Percentiles rank a stretch among this genome's conserved stretches.
Conservation (phyloP, 2,797 vertebrate species). For the Ibycter americanus region DNA sequence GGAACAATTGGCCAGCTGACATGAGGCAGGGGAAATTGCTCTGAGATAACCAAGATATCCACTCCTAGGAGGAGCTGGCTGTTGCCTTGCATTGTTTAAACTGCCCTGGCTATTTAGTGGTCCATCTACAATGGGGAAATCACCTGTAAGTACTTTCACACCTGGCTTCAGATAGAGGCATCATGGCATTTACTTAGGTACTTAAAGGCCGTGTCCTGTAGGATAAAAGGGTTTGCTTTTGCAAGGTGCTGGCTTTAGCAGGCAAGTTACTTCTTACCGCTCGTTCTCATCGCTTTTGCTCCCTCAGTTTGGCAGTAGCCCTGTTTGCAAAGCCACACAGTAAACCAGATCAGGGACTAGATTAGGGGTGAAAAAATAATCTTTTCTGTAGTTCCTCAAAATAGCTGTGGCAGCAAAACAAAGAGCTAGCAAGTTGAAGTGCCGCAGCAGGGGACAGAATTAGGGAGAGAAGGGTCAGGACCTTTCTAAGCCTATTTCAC, state of each 20-base stretch:
- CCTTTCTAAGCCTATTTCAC: not conserved
- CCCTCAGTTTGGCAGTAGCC: not conserved
- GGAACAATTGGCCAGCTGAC: not conserved
- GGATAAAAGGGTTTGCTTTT: not conserved
- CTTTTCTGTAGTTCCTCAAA: conserved; percentile 3
- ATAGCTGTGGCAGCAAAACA: not conserved
- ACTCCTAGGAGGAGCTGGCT: not conserved
- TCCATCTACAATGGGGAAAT: not conserved
- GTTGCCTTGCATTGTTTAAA: not conserved
- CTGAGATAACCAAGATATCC: not conserved
- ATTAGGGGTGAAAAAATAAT: not conserved
- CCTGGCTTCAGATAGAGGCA: not conserved
- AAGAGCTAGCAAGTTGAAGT: not conserved
- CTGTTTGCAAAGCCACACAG: not conserved
- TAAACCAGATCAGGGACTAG: not conserved
- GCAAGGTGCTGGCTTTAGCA: not conserved
- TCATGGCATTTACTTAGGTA: not conserved
- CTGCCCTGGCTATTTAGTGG: not conserved
- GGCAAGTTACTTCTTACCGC: not conserved
- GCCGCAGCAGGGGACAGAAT: not conserved
- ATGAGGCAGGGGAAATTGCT: not conserved
- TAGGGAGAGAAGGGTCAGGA: not conserved
- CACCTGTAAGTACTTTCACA: not conserved
- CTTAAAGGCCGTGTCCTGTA: not conserved
- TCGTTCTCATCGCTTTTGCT: not conserved